Evolutionary conservation across 2,797 vertebrate genomes (phyloP).

Genomic region (Sebastes oblongus): DNA sequence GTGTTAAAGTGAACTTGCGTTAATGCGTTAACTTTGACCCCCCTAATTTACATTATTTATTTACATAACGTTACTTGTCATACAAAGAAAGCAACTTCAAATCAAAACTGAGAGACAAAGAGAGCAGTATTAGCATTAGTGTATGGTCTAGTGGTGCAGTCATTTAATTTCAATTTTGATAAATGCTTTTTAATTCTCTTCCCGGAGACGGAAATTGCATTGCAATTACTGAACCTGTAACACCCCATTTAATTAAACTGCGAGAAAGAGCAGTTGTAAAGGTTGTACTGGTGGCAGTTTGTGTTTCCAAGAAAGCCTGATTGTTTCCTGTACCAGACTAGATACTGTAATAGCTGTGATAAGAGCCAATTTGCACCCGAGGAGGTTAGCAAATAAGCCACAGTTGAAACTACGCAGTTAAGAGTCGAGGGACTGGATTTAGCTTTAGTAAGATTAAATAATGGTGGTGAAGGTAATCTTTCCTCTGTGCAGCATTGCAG

Average conservation of each 20-base stretch:
- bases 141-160: neutral
- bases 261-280: slow-evolving; percentile 8
- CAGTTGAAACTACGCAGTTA: neutral
- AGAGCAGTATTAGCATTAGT: neutral
- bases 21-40: no score
- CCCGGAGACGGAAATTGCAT: slow-evolving; percentile 17
- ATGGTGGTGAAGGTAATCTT: neutral
- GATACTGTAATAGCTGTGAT: slow-evolving; percentile 20
- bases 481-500: neutral
- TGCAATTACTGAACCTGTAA: slow-evolving; percentile 20
- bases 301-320: slow-evolving; percentile 12
- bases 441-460: slow-evolving; percentile 15
- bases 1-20: no score
- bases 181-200: slow-evolving; percentile 26
- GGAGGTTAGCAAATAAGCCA: neutral
- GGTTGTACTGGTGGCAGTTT: slow-evolving; percentile 11
- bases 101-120: neutral
- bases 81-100: neutral
- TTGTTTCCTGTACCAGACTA: slow-evolving; percentile 20
- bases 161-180: slow-evolving; percentile 15
- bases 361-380: neutral
- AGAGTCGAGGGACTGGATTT: slow-evolving; percentile 2
- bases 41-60: neutral
- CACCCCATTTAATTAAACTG: slow-evolving; percentile 36
- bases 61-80: neutral